These are phyloP conservation scores for Rhamphomyia laevipes DNA, from an alignment of 2,888 invertebrate species.

Conservation along the genomic window DNA sequence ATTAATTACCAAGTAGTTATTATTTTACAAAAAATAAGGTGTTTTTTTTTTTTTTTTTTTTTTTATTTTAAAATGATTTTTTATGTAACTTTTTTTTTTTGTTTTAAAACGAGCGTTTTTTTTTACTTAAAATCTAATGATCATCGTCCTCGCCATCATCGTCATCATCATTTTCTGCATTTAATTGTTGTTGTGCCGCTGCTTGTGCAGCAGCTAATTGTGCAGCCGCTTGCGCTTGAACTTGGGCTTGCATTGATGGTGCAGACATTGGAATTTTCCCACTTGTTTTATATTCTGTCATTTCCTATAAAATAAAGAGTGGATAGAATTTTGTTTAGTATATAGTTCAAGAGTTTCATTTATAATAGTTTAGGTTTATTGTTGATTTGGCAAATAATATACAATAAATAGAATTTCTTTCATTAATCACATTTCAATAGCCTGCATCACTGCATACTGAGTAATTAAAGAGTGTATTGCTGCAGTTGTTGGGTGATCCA, in stretches of 20 bases:
- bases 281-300: constrained; percentile 39
- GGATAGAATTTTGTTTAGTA: not conserved
- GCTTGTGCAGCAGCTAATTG: constrained; percentile 30
- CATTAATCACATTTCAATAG: too few species aligned
- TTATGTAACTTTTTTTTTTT: too few species aligned
- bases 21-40: too few species aligned
- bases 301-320: constrained; percentile 27
- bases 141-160: constrained; percentile 37
- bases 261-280: constrained; percentile 38
- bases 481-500: too few species aligned
- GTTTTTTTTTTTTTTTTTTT: too few species aligned
- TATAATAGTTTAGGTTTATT: not conserved
- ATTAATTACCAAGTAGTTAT: too few species aligned
- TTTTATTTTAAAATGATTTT: too few species aligned
- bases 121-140: constrained; percentile 17
- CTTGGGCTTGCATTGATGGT: constrained; percentile 37
- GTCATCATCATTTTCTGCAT: constrained; percentile 23
- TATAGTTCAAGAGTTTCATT: too few species aligned
- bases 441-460: too few species aligned
- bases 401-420: too few species aligned
- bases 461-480: too few species aligned
- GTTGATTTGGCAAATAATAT: not conserved
- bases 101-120: too few species aligned
- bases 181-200: constrained; percentile 6
- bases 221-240: constrained; percentile 34